These are phyloP conservation scores for Zoanthus sansibaricus DNA, from an alignment of 92 coral and sea anemone species.

Conservation along the genomic window DNA sequence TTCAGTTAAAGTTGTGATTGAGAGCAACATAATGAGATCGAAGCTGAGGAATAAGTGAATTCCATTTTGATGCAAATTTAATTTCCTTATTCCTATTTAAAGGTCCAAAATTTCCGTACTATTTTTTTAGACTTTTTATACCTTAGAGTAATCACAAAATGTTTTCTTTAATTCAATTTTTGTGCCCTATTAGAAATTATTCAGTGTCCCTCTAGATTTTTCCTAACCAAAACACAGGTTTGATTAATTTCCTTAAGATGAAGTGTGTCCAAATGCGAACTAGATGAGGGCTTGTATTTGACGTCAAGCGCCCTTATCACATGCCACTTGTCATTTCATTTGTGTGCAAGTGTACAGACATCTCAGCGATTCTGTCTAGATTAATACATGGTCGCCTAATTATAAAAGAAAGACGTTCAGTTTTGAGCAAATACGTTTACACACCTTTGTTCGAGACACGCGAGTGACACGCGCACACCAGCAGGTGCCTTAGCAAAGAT, in stretches of 20 bases:
- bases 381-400: conserved; percentile 78
- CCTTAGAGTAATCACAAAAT: conserved; percentile 76
- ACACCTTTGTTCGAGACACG: conserved; percentile 90
- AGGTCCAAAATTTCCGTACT: conserved; percentile 76
- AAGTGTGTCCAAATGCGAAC: conserved; percentile 10
- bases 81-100: conserved; percentile 71
- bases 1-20: conserved; percentile 70
- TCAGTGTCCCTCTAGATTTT: conserved; percentile 39
- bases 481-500: conserved; percentile 77
- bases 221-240: conserved; percentile 51
- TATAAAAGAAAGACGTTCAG: conserved; percentile 83
- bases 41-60: conserved; percentile 54
- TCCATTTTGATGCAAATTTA: conserved; percentile 89
- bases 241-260: conserved; percentile 66
- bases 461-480: conserved; percentile 92
- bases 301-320: neutral
- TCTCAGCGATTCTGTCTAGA: conserved; percentile 72
- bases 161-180: conserved; percentile 81
- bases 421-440: conserved; percentile 79
- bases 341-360: conserved; percentile 64
- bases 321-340: conserved; percentile 51
- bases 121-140: conserved; percentile 65
- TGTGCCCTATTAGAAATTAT: conserved; percentile 40
- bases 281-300: conserved; percentile 15
- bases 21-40: conserved; percentile 73